These are phyloP conservation scores for Altica lythri DNA, from an alignment of 2,888 invertebrate genomes.

Conservation along the genomic window DNA sequence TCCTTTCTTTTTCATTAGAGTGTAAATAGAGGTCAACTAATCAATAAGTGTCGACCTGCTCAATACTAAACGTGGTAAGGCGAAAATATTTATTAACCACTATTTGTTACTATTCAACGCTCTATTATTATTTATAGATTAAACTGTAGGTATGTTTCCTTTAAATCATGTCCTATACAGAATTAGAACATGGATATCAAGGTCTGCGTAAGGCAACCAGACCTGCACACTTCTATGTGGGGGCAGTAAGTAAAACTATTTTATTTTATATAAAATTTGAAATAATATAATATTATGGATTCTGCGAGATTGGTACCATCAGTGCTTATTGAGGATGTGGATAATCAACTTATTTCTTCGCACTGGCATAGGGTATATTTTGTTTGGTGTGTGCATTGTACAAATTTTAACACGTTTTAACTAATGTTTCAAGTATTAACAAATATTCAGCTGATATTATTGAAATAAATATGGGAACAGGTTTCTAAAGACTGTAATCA, in stretches of 20 bases:
- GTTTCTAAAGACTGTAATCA: too few species aligned
- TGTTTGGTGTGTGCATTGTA: slow-evolving; percentile 3
- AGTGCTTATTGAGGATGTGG: slow-evolving; percentile 51
- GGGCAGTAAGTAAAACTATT: slow-evolving; percentile 63
- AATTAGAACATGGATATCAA: slow-evolving; percentile 91
- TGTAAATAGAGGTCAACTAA: slow-evolving; percentile 9
- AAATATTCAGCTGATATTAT: too few species aligned
- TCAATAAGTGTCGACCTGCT: slow-evolving; percentile 37
- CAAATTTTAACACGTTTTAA: not conserved
- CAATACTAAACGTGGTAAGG: slow-evolving; percentile 24
- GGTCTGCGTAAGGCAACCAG: slow-evolving; percentile 72
- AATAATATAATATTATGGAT: slow-evolving; percentile 28
- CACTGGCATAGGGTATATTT: slow-evolving; percentile 46
- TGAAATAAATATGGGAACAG: too few species aligned
- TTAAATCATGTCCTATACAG: slow-evolving; percentile 82
- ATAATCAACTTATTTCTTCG: slow-evolving; percentile 45
- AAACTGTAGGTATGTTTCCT: slow-evolving; percentile 39
- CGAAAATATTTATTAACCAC: slow-evolving; percentile 10
- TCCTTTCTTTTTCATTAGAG: not conserved
- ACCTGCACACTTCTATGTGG: slow-evolving; percentile 74
- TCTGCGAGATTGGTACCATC: slow-evolving; percentile 45
- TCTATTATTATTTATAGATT: slow-evolving; percentile 24
- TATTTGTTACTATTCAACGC: slow-evolving; percentile 2
- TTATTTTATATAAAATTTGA: slow-evolving; percentile 30
- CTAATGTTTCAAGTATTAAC: not conserved